A percentile compares a stretch with the other conserved stretches of the same genome.
These are phyloP conservation scores for Indri indri DNA, from an alignment of 2,113 vertebrate genomes.

Conservation along the genomic window DNA sequence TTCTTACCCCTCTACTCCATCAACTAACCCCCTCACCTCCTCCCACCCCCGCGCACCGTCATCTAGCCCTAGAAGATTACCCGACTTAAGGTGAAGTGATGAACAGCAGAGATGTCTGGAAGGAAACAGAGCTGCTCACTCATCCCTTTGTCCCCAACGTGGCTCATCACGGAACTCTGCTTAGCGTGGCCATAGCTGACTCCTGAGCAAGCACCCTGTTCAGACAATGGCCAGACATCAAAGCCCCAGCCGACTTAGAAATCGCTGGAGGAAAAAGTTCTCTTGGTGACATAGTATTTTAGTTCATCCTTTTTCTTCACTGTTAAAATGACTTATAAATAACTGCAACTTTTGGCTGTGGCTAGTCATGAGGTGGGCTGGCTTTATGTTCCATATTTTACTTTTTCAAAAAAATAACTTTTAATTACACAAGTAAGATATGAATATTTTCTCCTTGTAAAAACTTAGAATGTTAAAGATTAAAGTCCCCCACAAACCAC, in stretches of 20 bases:
- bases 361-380: background rate
- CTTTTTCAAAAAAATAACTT: background rate
- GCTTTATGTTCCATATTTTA: background rate
- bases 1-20: background rate
- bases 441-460: slow-evolving; percentile 13
- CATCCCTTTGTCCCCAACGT: background rate
- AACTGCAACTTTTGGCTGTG: background rate
- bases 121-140: background rate
- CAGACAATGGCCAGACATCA: slow-evolving; percentile 12
- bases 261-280: background rate
- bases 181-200: background rate
- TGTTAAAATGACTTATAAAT: slow-evolving; percentile 25
- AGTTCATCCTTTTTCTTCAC: slow-evolving; percentile 24
- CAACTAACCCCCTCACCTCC: background rate
- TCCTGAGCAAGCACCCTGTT: background rate
- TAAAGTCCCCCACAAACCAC: background rate
- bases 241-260: background rate
- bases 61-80: background rate
- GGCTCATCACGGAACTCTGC: background rate
- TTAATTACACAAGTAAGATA: background rate
- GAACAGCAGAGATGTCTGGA: background rate
- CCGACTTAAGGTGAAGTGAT: background rate
- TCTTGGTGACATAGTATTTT: background rate
- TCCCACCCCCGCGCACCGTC: rapidly evolving
- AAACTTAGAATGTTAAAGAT: background rate